Evolutionary conservation across 2,113 vertebrate species (phyloP).

Genomic region (Spea multiplicata): DNA sequence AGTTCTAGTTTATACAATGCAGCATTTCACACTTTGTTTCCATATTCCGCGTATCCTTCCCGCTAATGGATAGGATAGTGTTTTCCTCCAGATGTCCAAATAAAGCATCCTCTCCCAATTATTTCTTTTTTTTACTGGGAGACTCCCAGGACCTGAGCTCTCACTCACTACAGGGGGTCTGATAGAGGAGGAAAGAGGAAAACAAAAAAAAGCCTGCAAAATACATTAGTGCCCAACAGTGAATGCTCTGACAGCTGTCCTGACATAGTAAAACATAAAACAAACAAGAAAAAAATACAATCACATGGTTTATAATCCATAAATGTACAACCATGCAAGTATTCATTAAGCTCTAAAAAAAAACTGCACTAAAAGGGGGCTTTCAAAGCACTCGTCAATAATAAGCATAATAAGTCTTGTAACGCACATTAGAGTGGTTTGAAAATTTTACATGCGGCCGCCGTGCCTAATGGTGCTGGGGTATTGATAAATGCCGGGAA

Average conservation of each 20-base stretch:
- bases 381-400: not conserved
- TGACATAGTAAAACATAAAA: constrained; percentile 27
- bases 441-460: not conserved
- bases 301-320: not conserved
- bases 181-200: not conserved
- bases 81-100: constrained; percentile 21
- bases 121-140: constrained; percentile 15
- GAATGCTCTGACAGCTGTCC: constrained; percentile 33
- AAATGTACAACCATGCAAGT: not conserved
- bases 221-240: constrained; percentile 34
- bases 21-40: not conserved
- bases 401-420: not conserved
- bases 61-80: not conserved
- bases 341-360: not conserved
- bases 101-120: not conserved
- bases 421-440: not conserved
- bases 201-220: constrained; percentile 13
- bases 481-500: not conserved
- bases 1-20: not conserved
- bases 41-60: not conserved
- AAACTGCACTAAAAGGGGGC: not conserved
- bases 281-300: constrained; percentile 21
- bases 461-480: not conserved
- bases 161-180: constrained; percentile 34
- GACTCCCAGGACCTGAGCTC: constrained; percentile 14